Percentiles rank a stretch among this genome's conserved stretches.
Conservation (phyloP, 2,797 vertebrate genomes). For the Mormyrops attenuatus region DNA sequence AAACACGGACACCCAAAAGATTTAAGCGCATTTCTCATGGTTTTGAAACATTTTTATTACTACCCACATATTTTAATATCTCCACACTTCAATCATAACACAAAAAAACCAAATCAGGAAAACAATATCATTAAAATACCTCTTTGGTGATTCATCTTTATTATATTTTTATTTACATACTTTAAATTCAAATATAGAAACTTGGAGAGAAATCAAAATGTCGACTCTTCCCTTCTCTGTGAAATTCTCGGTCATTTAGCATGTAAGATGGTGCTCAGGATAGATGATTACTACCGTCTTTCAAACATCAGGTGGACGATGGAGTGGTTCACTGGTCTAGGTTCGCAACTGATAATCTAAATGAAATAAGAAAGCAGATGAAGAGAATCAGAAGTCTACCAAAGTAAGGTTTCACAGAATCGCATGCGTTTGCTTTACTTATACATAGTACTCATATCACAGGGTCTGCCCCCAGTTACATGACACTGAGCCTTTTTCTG, state of each 20-base stretch:
- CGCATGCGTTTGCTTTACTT: background rate
- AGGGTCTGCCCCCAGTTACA: background rate
- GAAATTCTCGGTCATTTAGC: background rate
- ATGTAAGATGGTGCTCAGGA: background rate
- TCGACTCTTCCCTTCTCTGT: background rate
- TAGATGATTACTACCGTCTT: background rate
- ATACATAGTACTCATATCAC: background rate
- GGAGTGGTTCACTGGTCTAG: slow-evolving; percentile 30
- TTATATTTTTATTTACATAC: slow-evolving; percentile 19
- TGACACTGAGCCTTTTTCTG: background rate
- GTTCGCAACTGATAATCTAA: slow-evolving; percentile 86
- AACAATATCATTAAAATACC: background rate
- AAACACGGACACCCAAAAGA: background rate
- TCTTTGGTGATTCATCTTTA: background rate
- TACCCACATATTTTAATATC: background rate
- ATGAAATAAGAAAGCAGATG: slow-evolving; percentile 23
- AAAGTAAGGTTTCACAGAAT: background rate
- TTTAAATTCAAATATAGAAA: slow-evolving; percentile 17
- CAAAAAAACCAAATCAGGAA: background rate
- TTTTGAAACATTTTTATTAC: background rate
- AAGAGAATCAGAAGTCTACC: background rate
- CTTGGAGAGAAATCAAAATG: background rate
- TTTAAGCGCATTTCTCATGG: background rate
- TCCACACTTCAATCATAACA: background rate
- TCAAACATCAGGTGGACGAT: background rate